Percentiles rank a stretch among this genome's conserved stretches.
Evolutionary conservation across 2,797 vertebrate species (phyloP).

Genomic region (Ficedula albicollis): DNA sequence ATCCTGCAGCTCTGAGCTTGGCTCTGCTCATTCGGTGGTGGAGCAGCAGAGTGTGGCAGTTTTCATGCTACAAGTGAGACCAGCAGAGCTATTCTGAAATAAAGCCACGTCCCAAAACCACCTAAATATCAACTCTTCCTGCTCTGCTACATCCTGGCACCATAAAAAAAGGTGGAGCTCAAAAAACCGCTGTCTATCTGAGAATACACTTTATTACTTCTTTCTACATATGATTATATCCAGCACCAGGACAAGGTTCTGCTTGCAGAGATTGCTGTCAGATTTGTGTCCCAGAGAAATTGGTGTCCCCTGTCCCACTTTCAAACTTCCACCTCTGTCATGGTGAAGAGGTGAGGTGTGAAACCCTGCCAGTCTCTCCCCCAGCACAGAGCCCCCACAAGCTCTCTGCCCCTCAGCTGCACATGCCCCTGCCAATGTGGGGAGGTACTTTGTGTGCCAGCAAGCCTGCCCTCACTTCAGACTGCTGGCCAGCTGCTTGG

Average conservation of each 20-base stretch:
- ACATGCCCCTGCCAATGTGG: not conserved
- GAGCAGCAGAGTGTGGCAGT: not conserved
- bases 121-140: not conserved
- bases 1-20: not conserved
- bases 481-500: not conserved
- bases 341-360: not conserved
- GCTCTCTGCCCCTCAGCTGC: not conserved
- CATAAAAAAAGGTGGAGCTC: not conserved
- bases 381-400: not conserved
- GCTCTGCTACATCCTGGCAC: not conserved
- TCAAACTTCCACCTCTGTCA: not conserved
- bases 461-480: not conserved
- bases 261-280: not conserved
- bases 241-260: slow-evolving; percentile 41
- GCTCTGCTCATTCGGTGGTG: not conserved
- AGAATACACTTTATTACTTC: slow-evolving; percentile 4
- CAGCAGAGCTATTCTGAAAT: not conserved
- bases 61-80: not conserved
- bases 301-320: not conserved
- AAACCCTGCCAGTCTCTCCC: not conserved
- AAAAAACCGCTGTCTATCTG: not conserved
- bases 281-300: not conserved
- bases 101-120: not conserved
- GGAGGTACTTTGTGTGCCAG: not conserved
- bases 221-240: slow-evolving; percentile 27